These are phyloP conservation scores for Luidia sarsii DNA, from an alignment of 53 echinoderm and acorn worm species.

Conservation along the genomic window DNA sequence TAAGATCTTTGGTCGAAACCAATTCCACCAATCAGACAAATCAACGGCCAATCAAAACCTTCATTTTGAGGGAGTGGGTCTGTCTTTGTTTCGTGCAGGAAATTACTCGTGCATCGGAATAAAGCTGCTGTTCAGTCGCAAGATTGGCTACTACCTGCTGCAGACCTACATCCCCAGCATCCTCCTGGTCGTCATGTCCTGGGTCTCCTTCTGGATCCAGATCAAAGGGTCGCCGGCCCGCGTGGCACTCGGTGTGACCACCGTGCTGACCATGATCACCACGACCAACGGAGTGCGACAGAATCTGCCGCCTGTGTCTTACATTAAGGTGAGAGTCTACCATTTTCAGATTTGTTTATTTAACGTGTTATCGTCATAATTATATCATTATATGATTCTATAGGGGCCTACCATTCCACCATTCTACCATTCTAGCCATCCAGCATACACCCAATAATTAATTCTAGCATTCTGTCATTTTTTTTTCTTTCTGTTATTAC, in stretches of 20 bases:
- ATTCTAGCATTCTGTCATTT: not conserved
- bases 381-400: too few species aligned
- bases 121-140: conserved; percentile 65
- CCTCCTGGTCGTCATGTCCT: conserved; percentile 80
- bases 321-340: conserved; percentile 71
- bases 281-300: conserved; percentile 79
- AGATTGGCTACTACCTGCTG: conserved; percentile 84
- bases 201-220: conserved; percentile 94
- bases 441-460: too few species aligned
- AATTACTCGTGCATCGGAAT: conserved; percentile 77
- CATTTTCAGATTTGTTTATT: not conserved
- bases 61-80: too few species aligned
- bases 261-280: conserved; percentile 88
- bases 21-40: too few species aligned
- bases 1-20: too few species aligned
- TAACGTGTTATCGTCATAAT: too few species aligned
- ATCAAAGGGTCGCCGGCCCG: conserved; percentile 81
- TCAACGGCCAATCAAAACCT: too few species aligned
- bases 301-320: conserved; percentile 84
- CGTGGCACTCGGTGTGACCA: conserved; percentile 86
- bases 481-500: too few species aligned
- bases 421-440: too few species aligned
- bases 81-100: conserved; percentile 63
- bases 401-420: too few species aligned
- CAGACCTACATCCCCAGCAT: conserved; percentile 88